Conservation (phyloP, 1,140 invertebrate species). For the Hylaeus anthracinus region DNA sequence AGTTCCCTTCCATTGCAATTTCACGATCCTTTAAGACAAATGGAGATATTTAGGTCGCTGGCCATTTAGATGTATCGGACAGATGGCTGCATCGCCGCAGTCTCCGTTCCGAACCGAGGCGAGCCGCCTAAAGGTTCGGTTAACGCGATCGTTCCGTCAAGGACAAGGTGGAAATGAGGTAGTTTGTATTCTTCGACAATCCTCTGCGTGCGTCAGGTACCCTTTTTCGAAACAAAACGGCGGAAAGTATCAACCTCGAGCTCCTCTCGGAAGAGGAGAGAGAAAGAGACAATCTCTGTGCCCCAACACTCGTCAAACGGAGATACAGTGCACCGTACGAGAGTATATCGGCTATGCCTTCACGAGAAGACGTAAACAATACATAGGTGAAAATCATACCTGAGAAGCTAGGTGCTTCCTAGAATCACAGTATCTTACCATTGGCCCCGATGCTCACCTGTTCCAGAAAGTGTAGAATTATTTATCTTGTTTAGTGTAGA, state of each 20-base stretch:
- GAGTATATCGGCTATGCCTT: too few relatives aligned
- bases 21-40: slow-evolving; percentile 42
- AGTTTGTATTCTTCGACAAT: slow-evolving; percentile 59
- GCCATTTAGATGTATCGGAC: slow-evolving; percentile 1
- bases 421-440: too few relatives aligned
- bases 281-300: not conserved
- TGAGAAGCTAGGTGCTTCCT: too few relatives aligned
- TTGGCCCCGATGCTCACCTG: too few relatives aligned
- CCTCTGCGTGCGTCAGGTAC: slow-evolving; percentile 31
- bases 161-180: slow-evolving; percentile 58
- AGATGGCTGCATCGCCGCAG: not conserved
- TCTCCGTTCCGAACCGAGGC: slow-evolving; percentile 3
- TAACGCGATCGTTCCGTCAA: slow-evolving; percentile 55
- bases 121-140: slow-evolving; percentile 57
- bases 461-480: too few relatives aligned
- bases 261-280: not conserved
- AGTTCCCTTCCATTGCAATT: slow-evolving; percentile 31
- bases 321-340: too few relatives aligned
- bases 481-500: too few relatives aligned
- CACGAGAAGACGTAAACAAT: too few relatives aligned
- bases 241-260: slow-evolving; percentile 16
- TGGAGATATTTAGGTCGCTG: slow-evolving; percentile 47
- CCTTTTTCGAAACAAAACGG: slow-evolving; percentile 39
- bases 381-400: too few relatives aligned
- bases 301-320: not conserved